phyloP scores from a whole-genome alignment of 2,113 vertebrate genomes.

The Halichoerus grypus region DNA sequence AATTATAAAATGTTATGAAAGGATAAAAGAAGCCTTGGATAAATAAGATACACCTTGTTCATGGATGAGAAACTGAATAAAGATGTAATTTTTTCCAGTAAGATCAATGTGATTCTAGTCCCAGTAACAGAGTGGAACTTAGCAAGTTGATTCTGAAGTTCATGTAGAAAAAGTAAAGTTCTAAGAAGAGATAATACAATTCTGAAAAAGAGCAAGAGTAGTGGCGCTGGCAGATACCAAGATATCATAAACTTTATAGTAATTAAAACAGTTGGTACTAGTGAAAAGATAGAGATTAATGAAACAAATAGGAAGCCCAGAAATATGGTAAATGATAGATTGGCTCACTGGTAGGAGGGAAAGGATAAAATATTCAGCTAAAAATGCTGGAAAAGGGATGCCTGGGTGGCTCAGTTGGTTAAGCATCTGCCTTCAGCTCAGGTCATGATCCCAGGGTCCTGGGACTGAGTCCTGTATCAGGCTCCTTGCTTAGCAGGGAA shows the following conservation, averaged over 20 bases:
- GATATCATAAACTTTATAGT: not conserved
- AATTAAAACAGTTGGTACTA: not conserved
- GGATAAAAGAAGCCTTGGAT: not conserved
- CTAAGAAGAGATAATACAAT: not conserved
- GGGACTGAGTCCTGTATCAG: too few relatives aligned
- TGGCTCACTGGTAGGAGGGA: not conserved
- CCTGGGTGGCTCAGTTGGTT: not conserved
- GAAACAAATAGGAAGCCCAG: not conserved
- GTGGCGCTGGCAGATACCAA: not conserved
- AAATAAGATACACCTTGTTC: not conserved
- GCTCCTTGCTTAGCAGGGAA: too few relatives aligned
- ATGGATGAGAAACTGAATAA: not conserved
- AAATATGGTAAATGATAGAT: not conserved
- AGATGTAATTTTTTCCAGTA: not conserved
- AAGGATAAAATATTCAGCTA: slow-evolving; percentile 27
- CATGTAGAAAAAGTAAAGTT: not conserved
- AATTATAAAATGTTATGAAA: slow-evolving; percentile 55
- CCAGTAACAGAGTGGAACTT: not conserved
- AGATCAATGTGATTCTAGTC: not conserved
- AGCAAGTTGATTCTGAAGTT: not conserved
- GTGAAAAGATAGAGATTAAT: not conserved
- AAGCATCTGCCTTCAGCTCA: too few relatives aligned
- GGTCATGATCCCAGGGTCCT: too few relatives aligned
- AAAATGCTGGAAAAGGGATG: not conserved
- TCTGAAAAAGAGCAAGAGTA: not conserved